phyloP scores from a whole-genome alignment of 2,888 invertebrate genomes.

The Agrochola litura region DNA sequence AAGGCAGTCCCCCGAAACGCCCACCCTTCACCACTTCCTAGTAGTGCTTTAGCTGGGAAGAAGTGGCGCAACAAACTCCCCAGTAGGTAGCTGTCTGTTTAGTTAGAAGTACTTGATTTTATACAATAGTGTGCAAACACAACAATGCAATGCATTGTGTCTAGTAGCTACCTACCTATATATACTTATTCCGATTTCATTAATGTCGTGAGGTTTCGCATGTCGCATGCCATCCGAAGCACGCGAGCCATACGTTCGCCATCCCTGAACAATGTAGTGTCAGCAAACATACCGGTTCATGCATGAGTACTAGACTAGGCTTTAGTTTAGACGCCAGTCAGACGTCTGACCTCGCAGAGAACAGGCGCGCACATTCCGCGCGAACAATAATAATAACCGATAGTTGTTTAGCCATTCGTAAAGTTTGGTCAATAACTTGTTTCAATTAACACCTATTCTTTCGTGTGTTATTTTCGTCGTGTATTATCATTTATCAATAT shows the following conservation, averaged over 20 bases:
- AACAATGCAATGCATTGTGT: not conserved
- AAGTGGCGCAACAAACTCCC: not conserved
- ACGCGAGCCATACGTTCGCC: slow-evolving; percentile 1
- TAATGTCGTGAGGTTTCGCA: not conserved
- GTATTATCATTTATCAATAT: not conserved
- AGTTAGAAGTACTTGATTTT: not conserved
- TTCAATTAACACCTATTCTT: not conserved
- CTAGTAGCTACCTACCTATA: not conserved
- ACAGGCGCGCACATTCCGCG: slow-evolving; percentile 13
- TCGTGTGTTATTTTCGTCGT: not conserved
- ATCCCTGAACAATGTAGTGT: not conserved
- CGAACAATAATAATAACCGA: not conserved
- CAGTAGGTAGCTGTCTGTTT: too few species aligned
- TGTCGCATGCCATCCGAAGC: not conserved
- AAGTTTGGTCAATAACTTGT: not conserved
- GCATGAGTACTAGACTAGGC: not conserved
- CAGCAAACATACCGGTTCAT: not conserved
- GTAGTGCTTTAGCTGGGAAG: not conserved
- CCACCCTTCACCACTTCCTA: not conserved
- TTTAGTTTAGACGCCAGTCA: slow-evolving; percentile 18
- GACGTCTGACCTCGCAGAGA: slow-evolving; percentile 13
- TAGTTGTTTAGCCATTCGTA: not conserved
- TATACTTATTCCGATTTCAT: not conserved
- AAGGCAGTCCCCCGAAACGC: not conserved
- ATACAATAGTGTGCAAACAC: not conserved